Conservation (phyloP, 2,113 vertebrate species). For the Leptodactylus fuscus region DNA sequence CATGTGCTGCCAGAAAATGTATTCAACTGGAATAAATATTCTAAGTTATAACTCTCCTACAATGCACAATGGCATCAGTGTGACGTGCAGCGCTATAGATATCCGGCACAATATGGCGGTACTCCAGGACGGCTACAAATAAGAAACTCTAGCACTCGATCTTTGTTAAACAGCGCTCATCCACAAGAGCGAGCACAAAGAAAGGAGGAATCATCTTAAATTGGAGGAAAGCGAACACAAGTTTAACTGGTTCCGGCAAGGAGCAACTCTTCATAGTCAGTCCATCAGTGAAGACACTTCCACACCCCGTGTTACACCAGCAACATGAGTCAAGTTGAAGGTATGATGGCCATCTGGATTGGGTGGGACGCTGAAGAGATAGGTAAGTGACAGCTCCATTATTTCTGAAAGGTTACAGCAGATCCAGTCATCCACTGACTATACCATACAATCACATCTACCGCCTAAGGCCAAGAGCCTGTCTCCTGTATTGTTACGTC, state of each 20-base stretch:
- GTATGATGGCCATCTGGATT: conserved; percentile 1
- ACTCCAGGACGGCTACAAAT: not conserved
- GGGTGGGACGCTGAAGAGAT: conserved; percentile 26
- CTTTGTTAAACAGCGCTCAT: not conserved
- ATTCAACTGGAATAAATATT: not conserved
- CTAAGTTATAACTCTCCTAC: not conserved
- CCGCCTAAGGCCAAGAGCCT: not conserved
- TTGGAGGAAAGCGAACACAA: not conserved
- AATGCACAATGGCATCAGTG: not conserved
- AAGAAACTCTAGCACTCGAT: not conserved
- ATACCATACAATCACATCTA: not conserved
- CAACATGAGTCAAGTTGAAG: not conserved
- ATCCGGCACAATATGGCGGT: not conserved
- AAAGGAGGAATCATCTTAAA: not conserved
- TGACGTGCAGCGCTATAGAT: not conserved
- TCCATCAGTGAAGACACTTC: not conserved
- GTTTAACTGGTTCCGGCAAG: not conserved
- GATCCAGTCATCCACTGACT: not conserved
- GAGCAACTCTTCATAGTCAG: not conserved
- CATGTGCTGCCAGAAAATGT: not conserved
- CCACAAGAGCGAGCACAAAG: conserved; percentile 9
- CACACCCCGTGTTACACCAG: not conserved
- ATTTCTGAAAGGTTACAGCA: conserved; percentile 29
- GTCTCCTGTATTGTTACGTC: not conserved
- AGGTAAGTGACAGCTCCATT: conserved; percentile 20